These are phyloP conservation scores for Furcifer pardalis DNA, from an alignment of 2,797 vertebrate species.

Conservation along the genomic window DNA sequence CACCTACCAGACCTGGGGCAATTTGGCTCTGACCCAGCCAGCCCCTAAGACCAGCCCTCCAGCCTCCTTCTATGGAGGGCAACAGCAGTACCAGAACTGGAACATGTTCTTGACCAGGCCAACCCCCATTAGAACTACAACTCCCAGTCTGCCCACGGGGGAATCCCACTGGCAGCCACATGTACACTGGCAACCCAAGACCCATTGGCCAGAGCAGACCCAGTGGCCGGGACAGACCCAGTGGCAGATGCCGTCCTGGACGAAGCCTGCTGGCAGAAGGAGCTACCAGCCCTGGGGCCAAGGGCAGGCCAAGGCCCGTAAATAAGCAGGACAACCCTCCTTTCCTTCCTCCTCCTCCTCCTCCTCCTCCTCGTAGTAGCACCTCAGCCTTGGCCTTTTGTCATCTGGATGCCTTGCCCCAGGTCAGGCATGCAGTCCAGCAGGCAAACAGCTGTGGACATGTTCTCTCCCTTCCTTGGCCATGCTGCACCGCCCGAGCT, in stretches of 20 bases:
- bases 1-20: neutral
- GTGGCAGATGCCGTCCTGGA: neutral
- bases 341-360: too few species aligned
- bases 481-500: neutral
- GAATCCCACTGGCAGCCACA: neutral
- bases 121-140: neutral
- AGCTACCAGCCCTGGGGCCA: neutral
- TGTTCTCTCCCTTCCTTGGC: neutral
- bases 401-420: too few species aligned
- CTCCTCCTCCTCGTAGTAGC: too few species aligned
- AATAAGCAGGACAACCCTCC: neutral
- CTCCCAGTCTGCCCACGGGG: neutral
- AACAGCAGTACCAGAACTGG: neutral
- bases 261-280: rapidly evolving
- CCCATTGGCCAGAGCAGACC: neutral
- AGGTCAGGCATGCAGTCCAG: too few species aligned
- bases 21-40: neutral
- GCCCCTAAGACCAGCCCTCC: neutral
- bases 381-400: neutral
- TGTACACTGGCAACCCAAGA: neutral
- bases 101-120: neutral
- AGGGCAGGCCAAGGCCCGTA: neutral
- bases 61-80: neutral
- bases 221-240: neutral
- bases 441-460: neutral